Conservation (phyloP, 2,113 vertebrate species). For the Capreolus pygargus region DNA sequence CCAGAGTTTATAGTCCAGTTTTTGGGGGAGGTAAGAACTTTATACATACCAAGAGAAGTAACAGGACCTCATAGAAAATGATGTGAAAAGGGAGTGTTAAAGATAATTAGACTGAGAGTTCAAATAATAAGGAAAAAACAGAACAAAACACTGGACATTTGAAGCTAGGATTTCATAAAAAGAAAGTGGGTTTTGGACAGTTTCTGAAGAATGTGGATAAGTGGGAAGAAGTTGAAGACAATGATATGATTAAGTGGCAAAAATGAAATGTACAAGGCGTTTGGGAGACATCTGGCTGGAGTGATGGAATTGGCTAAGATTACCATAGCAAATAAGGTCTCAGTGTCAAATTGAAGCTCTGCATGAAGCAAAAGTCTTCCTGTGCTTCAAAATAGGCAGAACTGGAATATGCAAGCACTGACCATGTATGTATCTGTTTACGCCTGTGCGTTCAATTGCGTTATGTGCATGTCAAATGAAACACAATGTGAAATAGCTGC, state of each 20-base stretch:
- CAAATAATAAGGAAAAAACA: not conserved
- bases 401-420: not conserved
- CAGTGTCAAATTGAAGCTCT: not conserved
- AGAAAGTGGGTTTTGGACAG: not conserved
- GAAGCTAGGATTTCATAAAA: not conserved
- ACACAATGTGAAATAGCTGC: not conserved
- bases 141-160: not conserved
- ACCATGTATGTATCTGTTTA: not conserved
- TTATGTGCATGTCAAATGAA: not conserved
- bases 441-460: not conserved
- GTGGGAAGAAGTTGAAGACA: not conserved
- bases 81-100: not conserved
- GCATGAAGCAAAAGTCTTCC: not conserved
- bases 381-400: not conserved
- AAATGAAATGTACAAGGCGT: not conserved
- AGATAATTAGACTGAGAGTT: not conserved
- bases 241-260: not conserved
- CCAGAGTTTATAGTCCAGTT: not conserved
- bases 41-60: not conserved
- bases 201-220: not conserved
- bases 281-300: not conserved
- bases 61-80: not conserved
- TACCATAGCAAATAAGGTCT: not conserved
- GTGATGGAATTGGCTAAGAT: not conserved
- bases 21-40: not conserved